These are phyloP conservation scores for Hyalella azteca DNA, from an alignment of 2,888 invertebrate genomes.

Conservation along the genomic window DNA sequence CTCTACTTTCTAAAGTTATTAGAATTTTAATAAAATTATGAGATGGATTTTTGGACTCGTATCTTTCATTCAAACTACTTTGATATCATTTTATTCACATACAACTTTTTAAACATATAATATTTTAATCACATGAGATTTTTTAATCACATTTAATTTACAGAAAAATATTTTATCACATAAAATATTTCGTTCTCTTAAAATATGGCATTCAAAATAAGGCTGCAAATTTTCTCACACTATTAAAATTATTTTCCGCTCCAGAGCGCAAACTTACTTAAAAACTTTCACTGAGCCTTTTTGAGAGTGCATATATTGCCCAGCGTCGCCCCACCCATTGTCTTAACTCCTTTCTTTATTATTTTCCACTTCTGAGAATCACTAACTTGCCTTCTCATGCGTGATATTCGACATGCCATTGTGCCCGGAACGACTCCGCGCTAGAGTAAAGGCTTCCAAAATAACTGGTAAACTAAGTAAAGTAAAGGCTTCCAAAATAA, in stretches of 20 bases:
- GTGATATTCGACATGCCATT: conserved; percentile 6
- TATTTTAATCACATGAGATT: background rate
- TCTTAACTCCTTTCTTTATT: background rate
- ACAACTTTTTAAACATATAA: background rate
- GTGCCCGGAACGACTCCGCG: background rate
- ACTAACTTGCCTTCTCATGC: background rate
- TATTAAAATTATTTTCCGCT: background rate
- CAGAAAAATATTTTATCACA: background rate
- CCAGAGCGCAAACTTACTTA: background rate
- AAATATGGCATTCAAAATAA: background rate
- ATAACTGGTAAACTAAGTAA: background rate
- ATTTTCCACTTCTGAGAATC: background rate
- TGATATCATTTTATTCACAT: background rate
- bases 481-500: background rate
- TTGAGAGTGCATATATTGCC: no score
- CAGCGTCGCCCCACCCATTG: background rate
- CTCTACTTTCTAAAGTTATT: no score
- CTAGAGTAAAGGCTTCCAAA: background rate
- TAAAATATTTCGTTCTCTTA: background rate
- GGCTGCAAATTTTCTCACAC: background rate
- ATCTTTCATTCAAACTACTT: background rate
- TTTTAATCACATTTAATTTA: background rate
- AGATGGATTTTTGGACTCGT: background rate
- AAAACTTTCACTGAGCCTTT: background rate
- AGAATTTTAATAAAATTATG: background rate